Evolutionary conservation across 1,140 invertebrate species (phyloP).

Genomic region (Glossosoma conforme): DNA sequence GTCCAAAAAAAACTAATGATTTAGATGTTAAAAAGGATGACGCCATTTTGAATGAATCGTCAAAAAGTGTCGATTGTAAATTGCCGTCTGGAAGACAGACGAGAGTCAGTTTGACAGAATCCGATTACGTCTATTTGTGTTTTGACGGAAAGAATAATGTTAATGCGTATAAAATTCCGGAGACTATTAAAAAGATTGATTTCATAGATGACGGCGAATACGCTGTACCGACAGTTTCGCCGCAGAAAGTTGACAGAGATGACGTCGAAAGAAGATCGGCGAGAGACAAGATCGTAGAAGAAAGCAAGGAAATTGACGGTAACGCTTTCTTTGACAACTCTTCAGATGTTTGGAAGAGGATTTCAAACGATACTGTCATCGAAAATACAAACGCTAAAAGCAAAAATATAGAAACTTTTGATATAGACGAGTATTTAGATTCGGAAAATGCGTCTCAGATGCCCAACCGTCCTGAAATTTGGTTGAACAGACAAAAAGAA

Average conservation of each 20-base stretch:
- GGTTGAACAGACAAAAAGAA: conserved; percentile 50
- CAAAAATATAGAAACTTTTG: conserved; percentile 1
- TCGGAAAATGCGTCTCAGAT: conserved; percentile 38
- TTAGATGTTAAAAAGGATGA: neutral
- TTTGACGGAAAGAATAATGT: conserved; percentile 42
- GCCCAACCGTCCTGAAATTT: conserved; percentile 48
- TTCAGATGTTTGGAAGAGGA: conserved; percentile 30
- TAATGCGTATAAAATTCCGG: conserved; percentile 22
- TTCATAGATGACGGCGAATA: conserved; percentile 41
- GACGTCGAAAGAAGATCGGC: conserved; percentile 14
- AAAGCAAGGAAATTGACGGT: neutral
- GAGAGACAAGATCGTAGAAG: conserved; percentile 10
- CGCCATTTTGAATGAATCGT: neutral
- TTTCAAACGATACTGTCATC: conserved; percentile 28
- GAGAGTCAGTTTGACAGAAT: conserved; percentile 34
- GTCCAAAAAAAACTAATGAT: conserved; percentile 18
- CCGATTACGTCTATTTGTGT: conserved; percentile 48
- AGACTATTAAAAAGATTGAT: conserved; percentile 14
- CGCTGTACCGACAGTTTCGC: conserved; percentile 42
- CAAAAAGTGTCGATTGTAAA: too few species aligned
- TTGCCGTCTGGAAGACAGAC: conserved; percentile 17
- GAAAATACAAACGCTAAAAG: conserved; percentile 22
- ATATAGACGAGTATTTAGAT: conserved; percentile 24
- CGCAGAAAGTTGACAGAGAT: conserved; percentile 36
- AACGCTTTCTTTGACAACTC: conserved; percentile 19